Base-by-base conservation (phyloP, 2,797 vertebrate genomes). In the Chaenodraco wilsoni region DNA sequence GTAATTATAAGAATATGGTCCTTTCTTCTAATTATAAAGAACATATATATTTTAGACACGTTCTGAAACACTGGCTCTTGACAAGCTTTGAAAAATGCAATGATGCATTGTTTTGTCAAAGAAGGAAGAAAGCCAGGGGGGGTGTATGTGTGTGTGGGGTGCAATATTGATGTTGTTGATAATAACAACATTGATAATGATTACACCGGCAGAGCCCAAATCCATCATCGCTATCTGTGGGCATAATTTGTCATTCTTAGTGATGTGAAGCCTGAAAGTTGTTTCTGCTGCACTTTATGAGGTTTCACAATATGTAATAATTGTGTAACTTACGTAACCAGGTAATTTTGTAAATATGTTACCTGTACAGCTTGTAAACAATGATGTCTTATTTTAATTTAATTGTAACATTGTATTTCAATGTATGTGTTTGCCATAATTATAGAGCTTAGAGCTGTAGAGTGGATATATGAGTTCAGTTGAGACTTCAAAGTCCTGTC, bases 81-180 rank as follows among this genome's bases (percentile, higher is more conserved):
- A 75, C 45, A 13, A 4, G 49, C 31, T 82, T 59, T 73, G 46
- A 45, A 66, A 83, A 90, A 92, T 84, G 67, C 49, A 78, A 76
- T 79, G 63, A 85, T 82, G 23, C 31, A 74, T 64, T 72, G 71
- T 73, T 84, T 88, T 82, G 66, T 86, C 74, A 74, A 65, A 75
- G 70, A 37, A 55, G 46, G 9, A 63, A 43, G 61, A 65, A 79
- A 72, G 72, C 65, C 51, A 79, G 71, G 51, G 77, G 48, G 23
- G 45, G 67, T 48, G 17, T 60, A 50, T 71, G 23, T 40, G 48
- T 49, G 21, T 51, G 61, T 9, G 17, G 12, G 37, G 41, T 59
- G 45, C 43, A 62, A 84, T 80, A 86, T 88, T 84, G 84, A 87
- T 88, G 81, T 72, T 82, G 80, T 85, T 86, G 79, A 84, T 88